Base-by-base conservation (phyloP, 1,140 invertebrate species). In the Acromyrmex echinatior region DNA sequence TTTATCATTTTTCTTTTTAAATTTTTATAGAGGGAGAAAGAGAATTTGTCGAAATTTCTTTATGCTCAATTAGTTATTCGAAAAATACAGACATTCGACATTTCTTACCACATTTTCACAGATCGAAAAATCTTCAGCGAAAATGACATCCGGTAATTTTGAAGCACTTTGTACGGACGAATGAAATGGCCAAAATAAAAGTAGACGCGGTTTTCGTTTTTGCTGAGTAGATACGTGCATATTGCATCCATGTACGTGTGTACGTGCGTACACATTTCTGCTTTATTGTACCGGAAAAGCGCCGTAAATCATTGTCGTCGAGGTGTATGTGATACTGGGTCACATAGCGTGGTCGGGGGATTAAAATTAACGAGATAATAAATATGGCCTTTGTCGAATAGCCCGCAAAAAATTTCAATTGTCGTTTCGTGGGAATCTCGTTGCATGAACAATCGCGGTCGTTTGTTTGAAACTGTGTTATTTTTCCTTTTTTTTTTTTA, bases 281-380 rank as follows among this genome's bases (percentile, higher is more conserved):
- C 74, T 76, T 88, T 89, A 86, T 86, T 79, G 58, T 63, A 39
- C 35, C 60, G 63, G 82, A 88, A 80, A 87, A 81, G 18, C 53
- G 73, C 39, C 86, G 66, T 87, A 79, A 88, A 85, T 89, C 86
- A 88, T 68, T 73, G 80, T 87, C 77, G 39, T 51, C 62, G 35
- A 45, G 31, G 56, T 74, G 62, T 58, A 88, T 18, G 63, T 31
- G 28, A 76, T 77, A 86, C 62, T 56, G 18, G 60, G 79, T 56
- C 45, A 66, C 28, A 49, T 31, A 14, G 28, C 58, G 21, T 49
- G 58, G 68, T 28, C 25, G 56, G 70, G 71, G 78, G 71, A 86
- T 87, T 86, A 68, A 88, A 88, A 88, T 89, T 89, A 89, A 88
- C 86, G 60, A 86, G 79, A 88, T 87, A 87, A 86, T 87, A 87